These are phyloP conservation scores for Cyclargus thomasi DNA, from an alignment of 1,140 invertebrate genomes.

Conservation along the genomic window DNA sequence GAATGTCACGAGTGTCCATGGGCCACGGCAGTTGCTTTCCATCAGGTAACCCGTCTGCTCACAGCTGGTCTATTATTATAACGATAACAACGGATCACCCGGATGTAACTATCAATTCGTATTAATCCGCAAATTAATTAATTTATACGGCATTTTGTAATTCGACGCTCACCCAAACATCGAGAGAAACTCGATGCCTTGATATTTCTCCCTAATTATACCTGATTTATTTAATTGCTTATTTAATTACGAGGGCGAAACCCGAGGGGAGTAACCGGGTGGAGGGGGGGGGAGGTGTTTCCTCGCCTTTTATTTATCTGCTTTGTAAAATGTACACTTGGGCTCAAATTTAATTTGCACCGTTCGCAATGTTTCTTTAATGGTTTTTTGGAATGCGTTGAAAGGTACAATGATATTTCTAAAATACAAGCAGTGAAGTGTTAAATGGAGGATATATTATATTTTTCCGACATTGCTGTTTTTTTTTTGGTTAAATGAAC, in stretches of 20 bases:
- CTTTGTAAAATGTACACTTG: neutral
- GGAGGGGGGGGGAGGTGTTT: neutral
- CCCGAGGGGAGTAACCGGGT: neutral
- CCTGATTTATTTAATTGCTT: slow-evolving; percentile 13
- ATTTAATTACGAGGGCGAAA: slow-evolving; percentile 4
- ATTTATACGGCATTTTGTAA: neutral
- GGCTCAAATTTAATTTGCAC: neutral
- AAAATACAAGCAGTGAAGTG: too few relatives aligned
- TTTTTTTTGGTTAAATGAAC: too few relatives aligned
- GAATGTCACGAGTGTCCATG: too few relatives aligned
- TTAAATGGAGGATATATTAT: too few relatives aligned
- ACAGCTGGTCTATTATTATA: too few relatives aligned
- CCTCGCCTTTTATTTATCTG: slow-evolving; percentile 13
- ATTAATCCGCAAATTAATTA: neutral
- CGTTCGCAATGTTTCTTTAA: neutral
- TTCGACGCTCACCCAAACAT: neutral
- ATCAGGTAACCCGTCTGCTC: too few relatives aligned
- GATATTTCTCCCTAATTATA: slow-evolving; percentile 8
- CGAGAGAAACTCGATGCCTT: neutral
- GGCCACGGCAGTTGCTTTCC: too few relatives aligned
- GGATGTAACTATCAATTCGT: too few relatives aligned
- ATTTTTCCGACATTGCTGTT: too few relatives aligned
- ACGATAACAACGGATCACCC: too few relatives aligned
- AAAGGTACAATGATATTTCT: neutral
- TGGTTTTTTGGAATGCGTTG: neutral